phyloP scores from a whole-genome alignment of 1,140 invertebrate genomes.

The Drosophila melanogaster region Release_6_plus_ISO1_MT NT_033777.3:26483001-26483500 shows the following conservation, averaged over 20 bases:
- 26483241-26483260: slow-evolving; percentile 32
- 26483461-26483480: slow-evolving; percentile 73
- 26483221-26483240: slow-evolving; percentile 36
- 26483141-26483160: slow-evolving; percentile 47
- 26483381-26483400: slow-evolving; percentile 42
- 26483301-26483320: slow-evolving; percentile 37
- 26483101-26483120: slow-evolving; percentile 46
- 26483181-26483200: slow-evolving; percentile 40
- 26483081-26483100: slow-evolving; percentile 51
- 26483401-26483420: slow-evolving; percentile 35
- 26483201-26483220: slow-evolving; percentile 24
- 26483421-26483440: not conserved
- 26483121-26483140: slow-evolving; percentile 38
- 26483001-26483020: slow-evolving; percentile 51
- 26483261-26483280: slow-evolving; percentile 25
- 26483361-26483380: slow-evolving; percentile 51
- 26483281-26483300: slow-evolving; percentile 25
- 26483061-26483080: slow-evolving; percentile 18
- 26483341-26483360: slow-evolving; percentile 49
- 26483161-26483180: slow-evolving; percentile 47
- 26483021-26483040: slow-evolving; percentile 45
- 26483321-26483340: slow-evolving; percentile 62
- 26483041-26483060: slow-evolving; percentile 23
- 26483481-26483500: slow-evolving; percentile 79
- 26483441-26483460: slow-evolving; percentile 32